These are phyloP conservation scores for Leptodactylus fallax DNA, from an alignment of 2,797 vertebrate genomes.

Conservation along the genomic window DNA sequence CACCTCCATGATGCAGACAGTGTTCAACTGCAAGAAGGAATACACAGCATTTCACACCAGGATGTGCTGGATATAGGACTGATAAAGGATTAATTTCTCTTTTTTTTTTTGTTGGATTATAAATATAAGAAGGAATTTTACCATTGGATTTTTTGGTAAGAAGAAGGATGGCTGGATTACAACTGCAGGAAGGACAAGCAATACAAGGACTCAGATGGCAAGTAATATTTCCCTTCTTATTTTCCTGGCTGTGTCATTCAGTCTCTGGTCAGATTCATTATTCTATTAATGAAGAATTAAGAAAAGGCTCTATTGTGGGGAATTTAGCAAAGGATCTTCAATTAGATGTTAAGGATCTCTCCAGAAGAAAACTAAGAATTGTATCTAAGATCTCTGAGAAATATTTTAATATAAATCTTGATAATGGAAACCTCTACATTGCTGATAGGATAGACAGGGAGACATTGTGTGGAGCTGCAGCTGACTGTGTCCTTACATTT, in stretches of 20 bases:
- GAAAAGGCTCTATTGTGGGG: constrained; percentile 76
- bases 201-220: constrained; percentile 5
- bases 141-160: not conserved
- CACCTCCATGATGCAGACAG: constrained; percentile 16
- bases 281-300: constrained; percentile 76
- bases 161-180: constrained; percentile 20
- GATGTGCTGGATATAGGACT: not conserved
- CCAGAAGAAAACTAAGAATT: constrained; percentile 65
- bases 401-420: constrained; percentile 38
- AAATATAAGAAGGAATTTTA: not conserved
- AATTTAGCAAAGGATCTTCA: constrained; percentile 79
- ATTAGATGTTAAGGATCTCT: constrained; percentile 72
- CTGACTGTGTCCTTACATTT: constrained; percentile 74
- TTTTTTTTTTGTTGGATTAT: not conserved
- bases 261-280: constrained; percentile 74
- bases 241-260: constrained; percentile 16
- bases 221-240: constrained; percentile 61
- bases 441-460: constrained; percentile 77
- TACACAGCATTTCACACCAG: not conserved
- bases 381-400: not conserved
- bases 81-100: not conserved
- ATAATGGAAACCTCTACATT: constrained; percentile 74
- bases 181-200: too few relatives aligned
- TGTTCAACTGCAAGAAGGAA: not conserved
- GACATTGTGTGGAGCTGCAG: constrained; percentile 72